These are phyloP conservation scores for Onychomys arenicola DNA, from an alignment of 2,797 vertebrate species.

Conservation along the genomic window DNA sequence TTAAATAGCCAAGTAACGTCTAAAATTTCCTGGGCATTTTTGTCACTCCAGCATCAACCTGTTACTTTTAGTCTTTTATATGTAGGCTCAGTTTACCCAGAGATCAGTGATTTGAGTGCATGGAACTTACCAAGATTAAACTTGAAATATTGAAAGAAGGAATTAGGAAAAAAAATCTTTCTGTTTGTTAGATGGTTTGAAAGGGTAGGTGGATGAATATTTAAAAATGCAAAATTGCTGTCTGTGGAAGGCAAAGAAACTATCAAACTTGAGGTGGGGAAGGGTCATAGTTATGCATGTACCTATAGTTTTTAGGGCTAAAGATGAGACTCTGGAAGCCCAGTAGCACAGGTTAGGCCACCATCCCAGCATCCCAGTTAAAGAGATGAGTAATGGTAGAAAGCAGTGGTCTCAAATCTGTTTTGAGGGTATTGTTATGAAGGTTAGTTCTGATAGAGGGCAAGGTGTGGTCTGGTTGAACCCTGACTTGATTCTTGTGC, in stretches of 20 bases:
- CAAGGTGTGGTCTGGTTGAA: neutral
- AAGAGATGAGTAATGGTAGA: neutral
- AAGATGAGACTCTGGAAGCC: neutral
- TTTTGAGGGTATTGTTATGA: neutral
- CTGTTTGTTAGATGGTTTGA: neutral
- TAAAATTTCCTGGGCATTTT: constrained; percentile 43
- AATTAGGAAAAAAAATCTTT: constrained; percentile 56
- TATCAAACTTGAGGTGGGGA: constrained; percentile 16
- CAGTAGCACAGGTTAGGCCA: neutral
- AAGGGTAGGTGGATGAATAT: neutral
- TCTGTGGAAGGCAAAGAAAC: constrained; percentile 1
- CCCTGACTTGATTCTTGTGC: neutral
- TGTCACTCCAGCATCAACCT: constrained; percentile 6
- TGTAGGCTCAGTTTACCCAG: constrained; percentile 8
- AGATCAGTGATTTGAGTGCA: neutral
- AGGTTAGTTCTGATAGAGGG: neutral
- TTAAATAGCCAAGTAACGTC: constrained; percentile 47
- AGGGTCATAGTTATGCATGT: neutral
- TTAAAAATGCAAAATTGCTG: constrained; percentile 10
- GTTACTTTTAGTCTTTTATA: constrained; percentile 55
- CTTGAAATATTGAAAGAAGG: constrained; percentile 5
- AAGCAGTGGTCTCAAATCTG: neutral
- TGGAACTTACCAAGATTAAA: constrained; percentile 42
- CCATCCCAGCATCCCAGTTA: neutral
- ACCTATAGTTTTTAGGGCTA: neutral